Evolutionary conservation across 2,888 invertebrate genomes (phyloP).

Genomic region (Caradrina kadenii): DNA sequence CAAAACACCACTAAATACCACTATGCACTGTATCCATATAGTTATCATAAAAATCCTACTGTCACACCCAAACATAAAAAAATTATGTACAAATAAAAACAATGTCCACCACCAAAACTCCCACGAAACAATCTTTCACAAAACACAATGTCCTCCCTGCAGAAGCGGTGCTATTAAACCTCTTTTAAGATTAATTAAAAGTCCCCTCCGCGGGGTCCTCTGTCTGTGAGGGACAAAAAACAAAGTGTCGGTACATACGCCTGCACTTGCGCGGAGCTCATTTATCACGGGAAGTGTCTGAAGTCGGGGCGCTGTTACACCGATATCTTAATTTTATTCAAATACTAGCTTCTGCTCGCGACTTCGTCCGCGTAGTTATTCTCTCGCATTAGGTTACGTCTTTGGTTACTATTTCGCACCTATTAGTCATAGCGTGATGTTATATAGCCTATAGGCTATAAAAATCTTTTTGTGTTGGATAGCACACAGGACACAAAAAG

Average conservation of each 20-base stretch:
- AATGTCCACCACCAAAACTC: conserved; percentile 4
- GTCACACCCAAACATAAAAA: too few relatives aligned
- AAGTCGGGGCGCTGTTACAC: conserved; percentile 56
- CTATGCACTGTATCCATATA: neutral
- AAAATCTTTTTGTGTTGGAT: too few relatives aligned
- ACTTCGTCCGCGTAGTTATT: too few relatives aligned
- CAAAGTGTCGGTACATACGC: conserved; percentile 60
- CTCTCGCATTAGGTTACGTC: too few relatives aligned
- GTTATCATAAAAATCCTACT: neutral
- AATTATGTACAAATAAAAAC: conserved; percentile 11
- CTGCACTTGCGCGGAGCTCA: conserved; percentile 58
- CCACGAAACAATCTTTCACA: neutral
- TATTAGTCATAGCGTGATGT: too few relatives aligned
- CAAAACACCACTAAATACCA: too few relatives aligned
- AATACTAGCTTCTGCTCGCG: too few relatives aligned
- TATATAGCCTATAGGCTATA: too few relatives aligned
- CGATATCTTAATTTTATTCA: neutral
- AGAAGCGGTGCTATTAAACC: conserved; percentile 61
- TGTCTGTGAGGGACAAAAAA: conserved; percentile 61
- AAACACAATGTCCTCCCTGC: conserved; percentile 19
- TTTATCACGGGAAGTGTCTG: conserved; percentile 56
- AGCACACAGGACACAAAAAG: too few relatives aligned
- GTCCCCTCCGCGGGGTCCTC: conserved; percentile 40
- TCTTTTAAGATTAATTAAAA: conserved; percentile 68
- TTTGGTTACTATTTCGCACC: too few relatives aligned